phyloP scores from a whole-genome alignment of 1,140 invertebrate genomes.

The Zophobas morio region DNA sequence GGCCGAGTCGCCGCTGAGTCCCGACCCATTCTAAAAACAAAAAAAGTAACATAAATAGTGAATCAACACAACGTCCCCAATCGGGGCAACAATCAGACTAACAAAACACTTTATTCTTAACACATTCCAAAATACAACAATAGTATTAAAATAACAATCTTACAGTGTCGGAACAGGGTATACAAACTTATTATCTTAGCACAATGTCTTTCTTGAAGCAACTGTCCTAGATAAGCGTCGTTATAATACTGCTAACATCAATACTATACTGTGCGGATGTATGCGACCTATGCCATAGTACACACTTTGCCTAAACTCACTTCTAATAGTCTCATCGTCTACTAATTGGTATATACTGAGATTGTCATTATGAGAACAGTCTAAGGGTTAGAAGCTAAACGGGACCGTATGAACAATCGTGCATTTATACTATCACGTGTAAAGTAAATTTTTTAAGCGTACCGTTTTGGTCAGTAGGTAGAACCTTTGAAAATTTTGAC shows the following conservation, averaged over 20 bases:
- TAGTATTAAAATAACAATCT: slow-evolving; percentile 47
- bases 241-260: slow-evolving; percentile 50
- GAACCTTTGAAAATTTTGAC: not conserved
- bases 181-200: slow-evolving; percentile 54
- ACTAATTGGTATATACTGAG: slow-evolving; percentile 23
- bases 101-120: slow-evolving; percentile 45
- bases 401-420: slow-evolving; percentile 1
- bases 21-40: slow-evolving; percentile 87
- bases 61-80: slow-evolving; percentile 65
- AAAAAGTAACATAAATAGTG: slow-evolving; percentile 72
- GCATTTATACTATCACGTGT: slow-evolving; percentile 44
- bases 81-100: slow-evolving; percentile 39
- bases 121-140: slow-evolving; percentile 51
- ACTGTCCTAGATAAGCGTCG: slow-evolving; percentile 37
- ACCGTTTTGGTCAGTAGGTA: slow-evolving; percentile 1
- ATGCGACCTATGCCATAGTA: not conserved
- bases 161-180: slow-evolving; percentile 36
- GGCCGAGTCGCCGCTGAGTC: slow-evolving; percentile 79
- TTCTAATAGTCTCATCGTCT: slow-evolving; percentile 16
- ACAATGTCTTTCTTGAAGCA: slow-evolving; percentile 54
- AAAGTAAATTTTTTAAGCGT: slow-evolving; percentile 14
- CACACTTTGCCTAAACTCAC: slow-evolving; percentile 4
- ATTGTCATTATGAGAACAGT: slow-evolving; percentile 50
- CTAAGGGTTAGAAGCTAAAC: not conserved
- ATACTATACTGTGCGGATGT: slow-evolving; percentile 15